Evolutionary conservation across 2,797 vertebrate genomes (phyloP), one percentile per base, ranked within the genome.

Genomic region (Cichlasoma orientale): DNA sequence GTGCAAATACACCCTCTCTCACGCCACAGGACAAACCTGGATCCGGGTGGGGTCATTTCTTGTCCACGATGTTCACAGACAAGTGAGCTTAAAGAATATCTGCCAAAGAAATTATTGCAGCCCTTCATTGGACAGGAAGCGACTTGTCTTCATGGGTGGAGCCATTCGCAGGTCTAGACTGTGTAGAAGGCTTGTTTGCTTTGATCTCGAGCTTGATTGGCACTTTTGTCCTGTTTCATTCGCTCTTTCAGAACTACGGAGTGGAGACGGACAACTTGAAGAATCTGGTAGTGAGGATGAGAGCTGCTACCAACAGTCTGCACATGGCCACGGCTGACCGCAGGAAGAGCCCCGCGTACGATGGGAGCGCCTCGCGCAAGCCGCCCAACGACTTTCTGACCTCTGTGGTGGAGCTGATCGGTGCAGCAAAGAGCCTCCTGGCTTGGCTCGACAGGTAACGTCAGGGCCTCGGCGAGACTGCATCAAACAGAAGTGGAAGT

Each of bases 221-320:
- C 1, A 19, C 13, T 57, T 38, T 52, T 11, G 73, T 70, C 25
- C 21, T 41, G 52, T 33, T 78, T 61, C 1, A 47, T 78, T 74
- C 38, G 9, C 25, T 0, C 1, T 87, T 90, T 84, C 92, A 99
- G 98, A 99, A 99, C 94, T 99, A 98, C 73, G 97, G 98, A 25
- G 96, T 99, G 9, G 98, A 99, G 95, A 98, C 97, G 0, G 98
- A 99, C 91, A 99, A 97, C 74, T 95, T 99, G 95, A 99, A 98
- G 95, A 97, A 93, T 83, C 90, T 99, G 92, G 96, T 98, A 70
- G 93, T 97, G 91, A 97, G 96, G 85, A 96, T 99, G 92, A 94
- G 97, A 85, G 96, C 96, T 0, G 96, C 97, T 47, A 96, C 96
- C 87, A 97, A 96, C 90, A 97, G 96, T 70, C 94, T 99, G 3